These are phyloP conservation scores for Vultur gryphus DNA, from an alignment of 2,797 vertebrate genomes.

Conservation along the genomic window DNA sequence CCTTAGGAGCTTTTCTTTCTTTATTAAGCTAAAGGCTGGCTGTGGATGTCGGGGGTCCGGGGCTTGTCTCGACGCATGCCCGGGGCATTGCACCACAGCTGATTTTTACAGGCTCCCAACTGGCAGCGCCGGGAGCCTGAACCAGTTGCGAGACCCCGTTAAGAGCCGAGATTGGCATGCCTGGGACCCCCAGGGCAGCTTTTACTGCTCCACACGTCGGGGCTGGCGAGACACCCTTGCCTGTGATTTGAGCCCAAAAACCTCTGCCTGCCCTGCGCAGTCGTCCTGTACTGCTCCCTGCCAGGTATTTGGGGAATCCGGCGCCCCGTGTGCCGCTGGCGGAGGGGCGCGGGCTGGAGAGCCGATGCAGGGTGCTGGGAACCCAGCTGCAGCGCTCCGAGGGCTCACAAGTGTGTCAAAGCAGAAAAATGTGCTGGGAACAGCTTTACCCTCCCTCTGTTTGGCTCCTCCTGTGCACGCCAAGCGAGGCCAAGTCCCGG, in stretches of 20 bases:
- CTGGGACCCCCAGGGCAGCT: background rate
- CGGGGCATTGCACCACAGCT: background rate
- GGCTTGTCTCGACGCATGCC: fast-evolving
- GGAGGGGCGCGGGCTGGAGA: background rate
- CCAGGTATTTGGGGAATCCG: background rate
- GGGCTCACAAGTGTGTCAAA: background rate
- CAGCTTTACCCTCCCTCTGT: background rate
- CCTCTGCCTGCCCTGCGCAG: background rate
- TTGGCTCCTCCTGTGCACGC: background rate
- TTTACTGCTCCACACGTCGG: fast-evolving
- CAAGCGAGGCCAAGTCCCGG: background rate
- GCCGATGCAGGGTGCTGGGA: fast-evolving
- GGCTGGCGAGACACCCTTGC: background rate
- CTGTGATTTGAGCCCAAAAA: background rate
- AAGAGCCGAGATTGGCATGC: fast-evolving
- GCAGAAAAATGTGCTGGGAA: background rate
- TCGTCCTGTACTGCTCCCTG: background rate
- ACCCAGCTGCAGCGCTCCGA: background rate
- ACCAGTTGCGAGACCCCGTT: background rate
- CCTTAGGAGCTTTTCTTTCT: background rate
- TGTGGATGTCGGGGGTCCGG: background rate
- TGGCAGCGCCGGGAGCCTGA: background rate
- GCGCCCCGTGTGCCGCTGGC: background rate
- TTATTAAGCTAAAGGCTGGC: background rate
- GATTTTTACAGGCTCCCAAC: background rate